These are phyloP conservation scores for Meloidogyne exigua DNA, from an alignment of 1,140 invertebrate species.

Conservation along the genomic window DNA sequence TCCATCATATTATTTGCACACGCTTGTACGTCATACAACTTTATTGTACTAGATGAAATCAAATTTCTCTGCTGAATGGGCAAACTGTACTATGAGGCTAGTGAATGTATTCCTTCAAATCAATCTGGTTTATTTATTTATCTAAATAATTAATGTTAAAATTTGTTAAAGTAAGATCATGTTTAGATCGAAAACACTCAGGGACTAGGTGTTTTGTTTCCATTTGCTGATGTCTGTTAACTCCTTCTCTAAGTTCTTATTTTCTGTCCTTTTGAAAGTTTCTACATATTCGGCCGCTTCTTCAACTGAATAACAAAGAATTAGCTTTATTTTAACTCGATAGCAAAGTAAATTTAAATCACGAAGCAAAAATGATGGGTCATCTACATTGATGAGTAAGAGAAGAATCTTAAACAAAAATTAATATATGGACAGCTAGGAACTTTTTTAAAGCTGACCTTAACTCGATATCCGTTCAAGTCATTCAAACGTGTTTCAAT, in stretches of 20 bases:
- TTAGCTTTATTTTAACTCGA: constrained; percentile 53
- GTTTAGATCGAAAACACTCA: neutral
- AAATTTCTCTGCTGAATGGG: too few species aligned
- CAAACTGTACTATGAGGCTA: too few species aligned
- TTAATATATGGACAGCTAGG: too few species aligned
- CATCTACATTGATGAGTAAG: constrained; percentile 58
- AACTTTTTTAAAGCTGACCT: constrained; percentile 30
- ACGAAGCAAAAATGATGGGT: constrained; percentile 52
- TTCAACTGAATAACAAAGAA: constrained; percentile 60
- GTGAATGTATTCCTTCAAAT: too few species aligned
- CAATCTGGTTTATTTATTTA: too few species aligned
- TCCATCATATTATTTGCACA: too few species aligned
- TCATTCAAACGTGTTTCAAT: constrained; percentile 56
- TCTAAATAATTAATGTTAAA: too few species aligned
- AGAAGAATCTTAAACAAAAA: constrained; percentile 56
- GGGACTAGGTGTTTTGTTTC: neutral
- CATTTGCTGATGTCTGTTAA: constrained; percentile 11
- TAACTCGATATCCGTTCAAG: constrained; percentile 32
- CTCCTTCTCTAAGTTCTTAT: constrained; percentile 31
- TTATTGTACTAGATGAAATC: too few species aligned
- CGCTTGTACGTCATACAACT: too few species aligned
- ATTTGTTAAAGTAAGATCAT: neutral
- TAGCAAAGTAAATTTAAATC: constrained; percentile 63
- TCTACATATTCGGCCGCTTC: constrained; percentile 63
- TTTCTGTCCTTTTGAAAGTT: constrained; percentile 58